Evolutionary conservation across 2,113 vertebrate species (phyloP).

Genomic region (Nannospalax galili): DNA sequence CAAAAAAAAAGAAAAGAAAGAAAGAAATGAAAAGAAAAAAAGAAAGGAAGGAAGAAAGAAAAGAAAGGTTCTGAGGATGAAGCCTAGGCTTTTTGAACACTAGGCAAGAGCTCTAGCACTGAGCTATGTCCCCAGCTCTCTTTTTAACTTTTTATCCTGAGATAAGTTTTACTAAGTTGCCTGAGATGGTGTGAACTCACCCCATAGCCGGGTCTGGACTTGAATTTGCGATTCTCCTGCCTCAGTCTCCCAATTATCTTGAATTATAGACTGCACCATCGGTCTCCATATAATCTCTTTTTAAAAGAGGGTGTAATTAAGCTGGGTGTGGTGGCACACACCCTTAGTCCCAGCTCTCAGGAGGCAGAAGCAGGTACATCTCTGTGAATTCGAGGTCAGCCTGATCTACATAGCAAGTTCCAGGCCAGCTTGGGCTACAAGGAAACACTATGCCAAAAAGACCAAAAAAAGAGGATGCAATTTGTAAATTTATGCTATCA

Average conservation of each 20-base stretch:
- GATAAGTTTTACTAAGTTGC: not conserved
- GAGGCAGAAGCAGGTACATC: too few relatives aligned
- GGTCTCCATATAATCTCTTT: not conserved
- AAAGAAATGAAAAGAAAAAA: too few relatives aligned
- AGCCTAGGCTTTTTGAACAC: not conserved
- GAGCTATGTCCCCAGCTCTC: not conserved
- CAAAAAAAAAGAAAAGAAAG: too few relatives aligned
- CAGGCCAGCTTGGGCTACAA: too few relatives aligned
- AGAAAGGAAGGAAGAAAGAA: too few relatives aligned
- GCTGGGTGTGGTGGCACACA: too few relatives aligned
- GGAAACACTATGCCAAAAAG: too few relatives aligned
- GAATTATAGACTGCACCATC: not conserved
- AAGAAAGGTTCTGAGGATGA: not conserved
- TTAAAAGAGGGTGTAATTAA: too few relatives aligned
- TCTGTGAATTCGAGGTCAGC: too few relatives aligned
- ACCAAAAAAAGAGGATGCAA: not conserved
- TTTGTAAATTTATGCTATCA: slow-evolving; percentile 9
- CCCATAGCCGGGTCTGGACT: not conserved
- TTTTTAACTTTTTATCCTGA: not conserved
- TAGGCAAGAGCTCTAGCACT: not conserved
- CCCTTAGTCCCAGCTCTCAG: too few relatives aligned
- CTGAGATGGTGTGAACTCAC: not conserved
- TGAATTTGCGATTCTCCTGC: not conserved
- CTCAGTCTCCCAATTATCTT: not conserved
- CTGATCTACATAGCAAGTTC: too few relatives aligned